Evolutionary conservation across 2,888 invertebrate species (phyloP).

Genomic region (Dynastes tityus): DNA sequence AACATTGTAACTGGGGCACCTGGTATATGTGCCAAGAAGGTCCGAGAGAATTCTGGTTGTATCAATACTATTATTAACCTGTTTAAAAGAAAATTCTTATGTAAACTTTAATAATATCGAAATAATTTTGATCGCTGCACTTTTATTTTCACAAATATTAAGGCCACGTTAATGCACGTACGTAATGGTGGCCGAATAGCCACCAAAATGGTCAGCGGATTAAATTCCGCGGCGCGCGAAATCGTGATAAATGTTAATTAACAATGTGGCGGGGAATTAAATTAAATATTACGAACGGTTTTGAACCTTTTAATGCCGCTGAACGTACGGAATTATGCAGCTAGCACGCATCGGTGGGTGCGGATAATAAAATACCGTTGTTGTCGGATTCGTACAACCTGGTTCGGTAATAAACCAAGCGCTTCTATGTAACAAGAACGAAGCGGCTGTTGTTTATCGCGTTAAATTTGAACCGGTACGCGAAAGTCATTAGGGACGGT

Average conservation of each 20-base stretch:
- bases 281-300: slow-evolving; percentile 13
- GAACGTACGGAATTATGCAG: neutral
- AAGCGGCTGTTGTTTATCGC: neutral
- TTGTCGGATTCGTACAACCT: no score
- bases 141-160: no score
- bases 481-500: neutral
- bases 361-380: neutral
- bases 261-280: slow-evolving; percentile 11
- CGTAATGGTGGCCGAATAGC: no score
- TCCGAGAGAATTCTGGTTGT: no score
- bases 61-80: no score
- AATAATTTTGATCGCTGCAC: no score
- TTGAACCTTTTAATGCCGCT: neutral
- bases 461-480: neutral
- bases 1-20: no score
- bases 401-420: neutral
- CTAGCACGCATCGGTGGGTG: neutral
- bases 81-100: no score
- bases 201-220: neutral
- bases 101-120: no score
- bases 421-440: no score
- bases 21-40: no score
- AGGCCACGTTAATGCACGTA: no score
- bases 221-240: neutral
- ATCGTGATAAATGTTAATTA: slow-evolving; percentile 26